Base-by-base conservation (phyloP, 2,888 invertebrate species). In the Glaucopsyche alexis region DNA sequence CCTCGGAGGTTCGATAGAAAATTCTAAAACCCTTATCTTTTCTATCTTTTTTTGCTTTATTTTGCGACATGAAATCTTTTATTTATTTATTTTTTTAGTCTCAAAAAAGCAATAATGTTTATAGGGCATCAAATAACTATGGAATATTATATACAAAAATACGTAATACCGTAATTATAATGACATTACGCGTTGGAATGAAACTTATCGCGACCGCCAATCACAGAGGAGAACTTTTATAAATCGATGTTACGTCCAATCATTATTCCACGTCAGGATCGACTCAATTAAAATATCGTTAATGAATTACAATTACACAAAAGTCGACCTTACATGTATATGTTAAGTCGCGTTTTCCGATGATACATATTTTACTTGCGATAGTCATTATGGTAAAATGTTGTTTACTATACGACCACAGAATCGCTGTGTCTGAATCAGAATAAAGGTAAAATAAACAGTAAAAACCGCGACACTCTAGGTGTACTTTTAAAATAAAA, bases 281-380 rank as follows among this genome's bases (percentile, higher is more conserved):
- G 86, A 91, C 91, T 92, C 92, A 92, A 93, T 93, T 93, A 93
- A 93, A 93, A 93, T 92, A 92, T 93, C 93, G 91, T 93, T 92
- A 93, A 92, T 89, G 87, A 78, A 78, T 77, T 76, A 79, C 79
- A 83, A 82, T 79, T 81, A 80, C 81, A 81, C 82, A 79, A 90
- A 89, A 86, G 76, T 75, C 81, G 79, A 88, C 89, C 84, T 84
- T 89, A 85, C 74, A n/a, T 0, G 2, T 42, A n/a, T 60, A 52
- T 29, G 16, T 73, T 86, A 85, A 82, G 87, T 78, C 77, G 75
- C 77, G 80, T 82, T 87, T 89, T 85, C 69, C 77, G 74, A 71
- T 78, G 78, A 69, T 42, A 72, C 71, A 73, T 75, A 77, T 81
- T 85, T 83, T 85, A 87, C 87, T 89, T 89, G 86, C 87, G 87